phyloP scores from a whole-genome alignment of 2,113 vertebrate species.

The Leucosticte australis region DNA sequence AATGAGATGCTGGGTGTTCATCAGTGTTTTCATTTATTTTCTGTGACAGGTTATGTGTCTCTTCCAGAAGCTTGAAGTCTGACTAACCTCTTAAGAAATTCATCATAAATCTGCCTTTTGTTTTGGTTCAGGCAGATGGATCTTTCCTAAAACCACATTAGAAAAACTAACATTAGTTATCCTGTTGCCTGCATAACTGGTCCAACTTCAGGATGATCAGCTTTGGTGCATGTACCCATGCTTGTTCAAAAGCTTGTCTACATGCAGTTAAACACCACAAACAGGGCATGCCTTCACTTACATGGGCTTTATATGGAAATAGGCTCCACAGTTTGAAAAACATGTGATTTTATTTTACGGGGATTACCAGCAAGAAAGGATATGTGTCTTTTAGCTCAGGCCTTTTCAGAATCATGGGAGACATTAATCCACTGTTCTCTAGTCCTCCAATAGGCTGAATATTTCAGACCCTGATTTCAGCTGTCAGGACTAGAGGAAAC shows the following conservation, averaged over 20 bases:
- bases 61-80: not conserved
- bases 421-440: not conserved
- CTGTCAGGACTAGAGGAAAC: not conserved
- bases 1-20: not conserved
- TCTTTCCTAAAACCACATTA: not conserved
- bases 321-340: not conserved
- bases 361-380: not conserved
- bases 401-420: not conserved
- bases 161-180: not conserved
- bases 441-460: not conserved
- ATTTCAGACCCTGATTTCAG: not conserved
- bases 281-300: not conserved
- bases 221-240: not conserved
- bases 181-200: not conserved
- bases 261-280: not conserved
- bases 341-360: not conserved
- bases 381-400: not conserved
- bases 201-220: not conserved
- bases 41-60: not conserved
- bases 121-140: not conserved
- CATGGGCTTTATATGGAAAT: not conserved
- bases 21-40: not conserved
- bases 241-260: not conserved
- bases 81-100: not conserved
- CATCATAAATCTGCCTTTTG: not conserved